These are phyloP conservation scores for Drosophila algonquin DNA, from an alignment of 2,888 invertebrate species.

Conservation along the genomic window DNA sequence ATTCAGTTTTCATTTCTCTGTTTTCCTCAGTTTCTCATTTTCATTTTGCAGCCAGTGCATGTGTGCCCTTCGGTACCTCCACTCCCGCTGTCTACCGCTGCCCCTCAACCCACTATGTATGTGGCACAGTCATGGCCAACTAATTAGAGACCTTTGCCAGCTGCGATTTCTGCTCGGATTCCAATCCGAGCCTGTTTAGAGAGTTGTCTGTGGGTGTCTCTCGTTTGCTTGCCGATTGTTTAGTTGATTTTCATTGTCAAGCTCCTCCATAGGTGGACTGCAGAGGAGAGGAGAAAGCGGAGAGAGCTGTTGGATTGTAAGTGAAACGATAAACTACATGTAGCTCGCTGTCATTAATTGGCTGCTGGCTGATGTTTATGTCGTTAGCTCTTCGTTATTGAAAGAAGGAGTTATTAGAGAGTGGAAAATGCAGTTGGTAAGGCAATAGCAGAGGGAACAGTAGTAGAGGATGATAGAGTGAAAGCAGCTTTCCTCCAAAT, in stretches of 20 bases:
- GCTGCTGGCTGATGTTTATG: constrained; percentile 55
- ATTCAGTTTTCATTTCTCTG: constrained; percentile 64
- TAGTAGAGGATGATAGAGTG: background rate
- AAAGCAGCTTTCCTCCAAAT: no score
- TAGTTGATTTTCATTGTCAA: constrained; percentile 77
- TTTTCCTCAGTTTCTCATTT: constrained; percentile 47
- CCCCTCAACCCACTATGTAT: background rate
- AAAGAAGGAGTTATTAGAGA: background rate
- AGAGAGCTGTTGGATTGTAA: constrained; percentile 49
- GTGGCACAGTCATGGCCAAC: constrained; percentile 58
- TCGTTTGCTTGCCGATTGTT: constrained; percentile 69
- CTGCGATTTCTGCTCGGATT: constrained; percentile 7
- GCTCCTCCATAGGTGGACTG: constrained; percentile 64
- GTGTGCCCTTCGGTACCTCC: constrained; percentile 25
- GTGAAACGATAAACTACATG: constrained; percentile 51
- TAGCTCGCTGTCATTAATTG: constrained; percentile 75
- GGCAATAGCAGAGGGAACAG: background rate
- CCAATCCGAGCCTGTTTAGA: background rate
- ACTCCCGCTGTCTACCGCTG: background rate
- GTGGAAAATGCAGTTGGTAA: background rate
- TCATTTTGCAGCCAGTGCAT: constrained; percentile 58
- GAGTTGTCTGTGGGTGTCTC: constrained; percentile 17
- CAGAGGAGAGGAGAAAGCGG: background rate
- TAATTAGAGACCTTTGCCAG: constrained; percentile 72
- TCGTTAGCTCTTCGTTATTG: constrained; percentile 45